Base-by-base conservation (phyloP, 2,888 invertebrate species). In the Drosophila paucipuncta region DNA sequence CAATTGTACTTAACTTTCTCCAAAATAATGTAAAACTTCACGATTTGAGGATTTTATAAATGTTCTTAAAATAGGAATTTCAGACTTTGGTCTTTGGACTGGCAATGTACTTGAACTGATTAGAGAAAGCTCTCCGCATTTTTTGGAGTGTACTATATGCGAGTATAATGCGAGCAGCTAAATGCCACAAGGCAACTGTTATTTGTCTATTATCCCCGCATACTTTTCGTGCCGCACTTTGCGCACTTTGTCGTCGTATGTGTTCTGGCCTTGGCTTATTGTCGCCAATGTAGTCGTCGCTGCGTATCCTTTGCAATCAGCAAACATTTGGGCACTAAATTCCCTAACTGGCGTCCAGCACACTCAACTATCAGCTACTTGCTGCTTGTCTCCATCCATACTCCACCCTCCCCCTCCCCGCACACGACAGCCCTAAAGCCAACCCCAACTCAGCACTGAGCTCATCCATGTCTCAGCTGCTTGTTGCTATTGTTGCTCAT, bases 271-370 rank as follows among this genome's bases (percentile, higher is more conserved):
- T 68, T 89, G 73, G 89, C 88, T 91, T 90, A 89, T 88, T 88
- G 91, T 87, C 90, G 81, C 82, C 85, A 76, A 75, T 83, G 83
- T 83, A 68, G 58, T 41, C 57, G 66, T 73, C 75, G 70, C 77
- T 80, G 80, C 76, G 89, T 88, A 82, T 91, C 84, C 89, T 86
- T 90, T 89, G 91, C 91, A 89, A 87, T 89, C 88, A 89, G 73
- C 91, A 90, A 90, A 83, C 87, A 91, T 91, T 89, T 85, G 77
- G 82, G 79, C 87, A 91, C 85, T 90, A 79, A 91, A 90, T 85
- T 89, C 85, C 75, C 75, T 68, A 81, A 73, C 89, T 80, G 67
- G 47, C 72, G 68, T 58, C 71, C 80, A 76, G 62, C 70, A 71
- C 68, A 86, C 87, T 84, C 85, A 74, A 88, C 90, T 77, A 84